Conservation (phyloP, 1,140 invertebrate species). For the Diuraphis noxia region DNA sequence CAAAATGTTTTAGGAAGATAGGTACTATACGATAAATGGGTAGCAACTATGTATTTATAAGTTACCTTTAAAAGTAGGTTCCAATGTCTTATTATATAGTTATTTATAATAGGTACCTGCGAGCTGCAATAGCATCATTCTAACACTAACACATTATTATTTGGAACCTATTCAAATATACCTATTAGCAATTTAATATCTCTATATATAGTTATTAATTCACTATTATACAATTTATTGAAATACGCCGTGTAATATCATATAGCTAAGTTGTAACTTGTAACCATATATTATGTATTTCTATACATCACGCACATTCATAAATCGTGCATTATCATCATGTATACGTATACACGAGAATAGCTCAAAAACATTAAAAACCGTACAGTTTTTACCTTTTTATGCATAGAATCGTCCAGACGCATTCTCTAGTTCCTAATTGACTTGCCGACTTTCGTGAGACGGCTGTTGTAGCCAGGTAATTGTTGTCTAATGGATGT, state of each 20-base stretch:
- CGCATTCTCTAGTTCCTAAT: neutral
- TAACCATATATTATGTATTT: neutral
- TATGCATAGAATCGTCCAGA: neutral
- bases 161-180: neutral
- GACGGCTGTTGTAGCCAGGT: neutral
- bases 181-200: neutral
- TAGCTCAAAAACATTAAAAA: neutral
- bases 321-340: neutral
- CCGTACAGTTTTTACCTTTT: neutral
- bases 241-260: neutral
- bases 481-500: neutral
- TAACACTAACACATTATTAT: neutral
- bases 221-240: neutral
- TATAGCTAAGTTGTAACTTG: neutral
- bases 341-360: neutral
- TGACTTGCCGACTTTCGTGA: conserved; percentile 4
- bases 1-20: neutral
- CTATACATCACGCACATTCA: neutral
- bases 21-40: neutral
- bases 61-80: neutral
- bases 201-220: conserved; percentile 7
- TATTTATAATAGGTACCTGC: neutral
- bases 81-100: too few species aligned
- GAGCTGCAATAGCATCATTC: neutral
- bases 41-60: neutral